Percentiles rank a stretch among this genome's conserved stretches.
phyloP scores from a whole-genome alignment of 2,888 invertebrate genomes.

The Arge pagana region DNA sequence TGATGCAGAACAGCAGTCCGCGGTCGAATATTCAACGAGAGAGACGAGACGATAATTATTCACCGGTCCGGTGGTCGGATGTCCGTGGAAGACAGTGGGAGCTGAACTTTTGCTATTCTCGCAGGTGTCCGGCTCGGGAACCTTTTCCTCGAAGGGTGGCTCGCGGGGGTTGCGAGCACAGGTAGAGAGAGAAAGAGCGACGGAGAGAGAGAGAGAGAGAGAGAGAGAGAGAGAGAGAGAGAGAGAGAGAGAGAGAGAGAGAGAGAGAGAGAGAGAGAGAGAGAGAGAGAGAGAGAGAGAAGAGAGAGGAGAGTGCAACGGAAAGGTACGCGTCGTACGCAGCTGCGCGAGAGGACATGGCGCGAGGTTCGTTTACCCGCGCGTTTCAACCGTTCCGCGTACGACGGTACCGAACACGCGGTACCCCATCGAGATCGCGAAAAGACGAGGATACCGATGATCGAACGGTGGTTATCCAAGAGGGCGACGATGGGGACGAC shows the following conservation, averaged over 20 bases:
- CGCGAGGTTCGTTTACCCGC: no score
- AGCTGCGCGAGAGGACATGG: no score
- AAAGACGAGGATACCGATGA: no score
- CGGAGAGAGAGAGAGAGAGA: slow-evolving; percentile 5
- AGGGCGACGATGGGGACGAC: slow-evolving; percentile 7
- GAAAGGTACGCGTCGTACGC: no score
- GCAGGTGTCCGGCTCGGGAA: slow-evolving; percentile 25
- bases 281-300: slow-evolving; percentile 10
- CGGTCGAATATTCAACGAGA: no score
- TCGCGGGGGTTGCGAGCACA: slow-evolving; percentile 5
- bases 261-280: not conserved
- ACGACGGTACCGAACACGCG: no score
- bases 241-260: not conserved
- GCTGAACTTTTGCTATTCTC: slow-evolving; percentile 8
- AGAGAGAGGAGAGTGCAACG: slow-evolving; percentile 14
- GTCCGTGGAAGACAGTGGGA: slow-evolving; percentile 13
- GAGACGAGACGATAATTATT: no score
- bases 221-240: not conserved
- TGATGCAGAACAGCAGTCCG: no score
- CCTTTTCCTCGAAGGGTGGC: slow-evolving; percentile 22
- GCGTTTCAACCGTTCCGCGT: no score
- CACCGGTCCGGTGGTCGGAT: no score
- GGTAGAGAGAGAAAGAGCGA: slow-evolving; percentile 6
- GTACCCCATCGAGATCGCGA: no score
- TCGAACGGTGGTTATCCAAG: no score